Conservation (phyloP, 2,797 vertebrate genomes). For the Lutra lutra region DNA sequence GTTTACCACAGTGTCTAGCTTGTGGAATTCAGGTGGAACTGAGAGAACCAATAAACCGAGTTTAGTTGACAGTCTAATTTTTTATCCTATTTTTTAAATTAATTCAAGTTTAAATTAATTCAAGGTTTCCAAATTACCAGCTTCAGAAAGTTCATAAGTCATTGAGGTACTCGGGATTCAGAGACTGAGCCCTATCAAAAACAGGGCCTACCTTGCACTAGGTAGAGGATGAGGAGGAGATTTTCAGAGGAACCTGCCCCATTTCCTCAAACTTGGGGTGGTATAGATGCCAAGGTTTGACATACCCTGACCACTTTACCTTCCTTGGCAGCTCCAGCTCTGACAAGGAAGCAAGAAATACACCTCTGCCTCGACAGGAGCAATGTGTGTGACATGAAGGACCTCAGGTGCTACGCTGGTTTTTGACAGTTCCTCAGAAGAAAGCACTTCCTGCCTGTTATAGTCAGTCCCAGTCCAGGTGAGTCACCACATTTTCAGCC, state of each 20-base stretch:
- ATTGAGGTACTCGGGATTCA: background rate
- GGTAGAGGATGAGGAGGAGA: background rate
- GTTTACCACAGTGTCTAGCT: background rate
- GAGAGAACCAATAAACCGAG: background rate
- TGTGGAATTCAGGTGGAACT: background rate
- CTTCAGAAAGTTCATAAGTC: background rate
- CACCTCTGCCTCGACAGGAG: background rate
- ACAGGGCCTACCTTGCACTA: no score
- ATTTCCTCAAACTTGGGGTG: background rate
- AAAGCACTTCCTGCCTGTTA: background rate
- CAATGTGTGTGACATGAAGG: background rate
- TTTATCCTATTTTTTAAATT: background rate
- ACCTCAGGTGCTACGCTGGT: background rate
- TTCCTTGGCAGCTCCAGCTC: conserved; percentile 19
- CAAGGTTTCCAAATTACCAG: background rate
- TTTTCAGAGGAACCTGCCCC: background rate
- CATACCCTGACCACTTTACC: background rate
- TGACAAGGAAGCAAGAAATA: background rate
- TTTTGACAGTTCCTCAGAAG: conserved; percentile 11
- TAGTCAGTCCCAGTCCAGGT: background rate
- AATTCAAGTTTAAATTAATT: background rate
- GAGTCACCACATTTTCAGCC: conserved; percentile 42
- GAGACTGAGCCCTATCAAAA: background rate
- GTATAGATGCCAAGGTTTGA: background rate
- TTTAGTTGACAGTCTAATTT: background rate